Percentiles rank a stretch among this genome's conserved stretches.
Conservation (phyloP, 2,888 invertebrate genomes). For the Mamestra brassicae region DNA sequence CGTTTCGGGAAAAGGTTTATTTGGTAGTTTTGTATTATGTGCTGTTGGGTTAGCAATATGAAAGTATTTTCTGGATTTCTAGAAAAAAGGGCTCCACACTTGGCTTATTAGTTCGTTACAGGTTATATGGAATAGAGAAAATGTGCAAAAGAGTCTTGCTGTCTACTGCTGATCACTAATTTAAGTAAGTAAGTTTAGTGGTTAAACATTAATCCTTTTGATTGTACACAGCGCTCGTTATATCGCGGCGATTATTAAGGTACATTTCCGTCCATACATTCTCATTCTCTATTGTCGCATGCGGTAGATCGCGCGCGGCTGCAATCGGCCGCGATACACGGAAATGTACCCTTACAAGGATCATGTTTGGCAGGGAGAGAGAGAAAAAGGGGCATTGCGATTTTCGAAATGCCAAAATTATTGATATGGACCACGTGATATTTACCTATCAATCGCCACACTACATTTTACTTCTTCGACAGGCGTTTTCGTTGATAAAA, state of each 20-base stretch:
- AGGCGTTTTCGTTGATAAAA: too few species aligned
- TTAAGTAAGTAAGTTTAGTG: accelerated
- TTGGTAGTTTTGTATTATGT: conserved; percentile 37
- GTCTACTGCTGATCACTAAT: neutral
- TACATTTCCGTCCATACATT: too few species aligned
- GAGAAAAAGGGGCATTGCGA: too few species aligned
- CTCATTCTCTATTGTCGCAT: too few species aligned
- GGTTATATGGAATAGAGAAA: neutral
- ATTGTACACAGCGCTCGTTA: neutral
- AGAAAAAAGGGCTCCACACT: neutral
- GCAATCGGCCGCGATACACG: too few species aligned
- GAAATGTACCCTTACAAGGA: too few species aligned
- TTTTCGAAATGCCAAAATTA: too few species aligned
- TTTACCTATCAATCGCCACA: too few species aligned
- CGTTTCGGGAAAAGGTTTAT: conserved; percentile 34
- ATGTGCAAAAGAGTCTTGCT: neutral
- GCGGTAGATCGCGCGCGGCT: too few species aligned
- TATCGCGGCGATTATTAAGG: too few species aligned
- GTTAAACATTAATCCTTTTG: neutral
- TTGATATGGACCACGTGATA: too few species aligned
- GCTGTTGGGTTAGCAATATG: neutral
- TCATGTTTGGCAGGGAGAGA: neutral
- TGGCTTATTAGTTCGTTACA: neutral
- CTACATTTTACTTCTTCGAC: too few species aligned
- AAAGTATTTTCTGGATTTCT: neutral